Conservation (phyloP, 2,888 invertebrate genomes). For the Chrysotoxum bicinctum region DNA sequence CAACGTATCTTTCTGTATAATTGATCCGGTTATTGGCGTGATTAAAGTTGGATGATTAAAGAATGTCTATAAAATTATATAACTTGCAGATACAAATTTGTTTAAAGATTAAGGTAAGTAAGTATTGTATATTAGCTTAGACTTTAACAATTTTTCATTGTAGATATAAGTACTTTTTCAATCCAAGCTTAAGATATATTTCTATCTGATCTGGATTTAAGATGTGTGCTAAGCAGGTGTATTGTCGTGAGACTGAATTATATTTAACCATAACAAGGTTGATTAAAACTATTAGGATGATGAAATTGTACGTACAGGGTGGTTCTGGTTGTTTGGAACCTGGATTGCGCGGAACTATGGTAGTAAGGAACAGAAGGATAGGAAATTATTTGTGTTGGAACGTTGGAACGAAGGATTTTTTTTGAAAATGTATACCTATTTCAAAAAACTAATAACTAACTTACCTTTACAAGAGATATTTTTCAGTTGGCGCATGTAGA, state of each 20-base stretch:
- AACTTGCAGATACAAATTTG: slow-evolving; percentile 17
- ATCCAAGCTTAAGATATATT: neutral
- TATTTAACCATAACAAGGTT: neutral
- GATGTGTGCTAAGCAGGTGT: neutral
- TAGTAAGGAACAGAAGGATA: too few relatives aligned
- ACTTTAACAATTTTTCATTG: neutral
- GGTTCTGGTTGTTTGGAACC: too few relatives aligned
- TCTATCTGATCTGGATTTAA: neutral
- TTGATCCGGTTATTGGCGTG: slow-evolving; percentile 61
- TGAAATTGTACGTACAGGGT: too few relatives aligned
- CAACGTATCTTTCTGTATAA: neutral
- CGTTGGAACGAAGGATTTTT: too few relatives aligned
- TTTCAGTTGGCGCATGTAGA: too few relatives aligned
- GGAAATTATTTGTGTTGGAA: too few relatives aligned
- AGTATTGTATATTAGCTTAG: neutral
- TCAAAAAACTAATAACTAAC: too few relatives aligned
- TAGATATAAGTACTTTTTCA: neutral
- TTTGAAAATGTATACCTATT: too few relatives aligned
- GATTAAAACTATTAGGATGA: neutral
- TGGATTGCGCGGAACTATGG: too few relatives aligned
- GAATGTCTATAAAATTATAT: slow-evolving; percentile 44
- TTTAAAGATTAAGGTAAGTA: neutral
- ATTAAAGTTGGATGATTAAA: slow-evolving; percentile 27
- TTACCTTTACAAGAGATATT: too few relatives aligned
- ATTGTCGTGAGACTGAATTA: neutral